phyloP scores from a whole-genome alignment of 2,797 vertebrate genomes.

The Tragelaphus eurycerus region DNA sequence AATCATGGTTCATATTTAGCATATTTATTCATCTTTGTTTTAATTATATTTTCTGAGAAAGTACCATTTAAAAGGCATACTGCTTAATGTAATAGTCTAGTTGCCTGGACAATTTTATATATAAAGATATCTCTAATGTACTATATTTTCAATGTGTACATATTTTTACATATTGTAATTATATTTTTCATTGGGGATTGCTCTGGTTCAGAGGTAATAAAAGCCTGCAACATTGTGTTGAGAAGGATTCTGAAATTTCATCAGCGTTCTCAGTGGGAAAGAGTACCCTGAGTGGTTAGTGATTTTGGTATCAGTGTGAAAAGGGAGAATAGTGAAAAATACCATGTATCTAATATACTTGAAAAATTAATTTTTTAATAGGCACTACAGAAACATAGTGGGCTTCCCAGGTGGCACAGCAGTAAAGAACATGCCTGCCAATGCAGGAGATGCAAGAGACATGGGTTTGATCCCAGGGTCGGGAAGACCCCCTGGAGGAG shows the following conservation, averaged over 20 bases:
- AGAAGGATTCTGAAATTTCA: constrained; percentile 31
- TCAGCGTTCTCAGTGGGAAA: not conserved
- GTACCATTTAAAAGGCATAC: constrained; percentile 40
- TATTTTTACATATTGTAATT: constrained; percentile 37
- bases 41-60: constrained; percentile 15
- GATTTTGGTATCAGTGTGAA: not conserved
- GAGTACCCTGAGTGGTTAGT: not conserved
- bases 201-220: not conserved
- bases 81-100: constrained; percentile 53
- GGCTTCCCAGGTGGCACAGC: not conserved
- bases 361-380: not conserved
- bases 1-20: not conserved
- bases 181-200: not conserved
- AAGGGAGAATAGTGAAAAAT: not conserved
- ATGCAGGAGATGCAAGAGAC: not conserved
- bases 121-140: not conserved
- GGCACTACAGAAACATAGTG: not conserved
- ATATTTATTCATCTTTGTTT: constrained; percentile 4
- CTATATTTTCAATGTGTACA: constrained; percentile 29
- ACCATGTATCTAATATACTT: not conserved
- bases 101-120: constrained; percentile 26
- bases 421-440: not conserved
- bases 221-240: not conserved
- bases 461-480: not conserved
- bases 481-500: not conserved